phyloP scores from a whole-genome alignment of 1,140 invertebrate genomes.

The Brachionus angularis region DNA sequence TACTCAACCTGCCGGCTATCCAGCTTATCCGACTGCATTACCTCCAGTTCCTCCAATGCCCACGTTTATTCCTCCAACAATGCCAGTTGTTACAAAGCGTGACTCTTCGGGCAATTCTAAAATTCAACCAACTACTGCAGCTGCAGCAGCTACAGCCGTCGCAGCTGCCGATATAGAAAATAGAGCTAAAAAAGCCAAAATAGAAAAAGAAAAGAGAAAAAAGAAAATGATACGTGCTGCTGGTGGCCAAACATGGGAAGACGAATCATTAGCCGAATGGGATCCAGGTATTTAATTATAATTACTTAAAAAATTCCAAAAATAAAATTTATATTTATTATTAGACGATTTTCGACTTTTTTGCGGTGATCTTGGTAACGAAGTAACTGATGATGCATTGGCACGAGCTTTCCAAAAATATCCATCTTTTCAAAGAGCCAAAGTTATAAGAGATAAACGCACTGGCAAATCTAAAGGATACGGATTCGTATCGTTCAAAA shows the following conservation, averaged over 20 bases:
- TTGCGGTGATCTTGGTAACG: slow-evolving; percentile 97
- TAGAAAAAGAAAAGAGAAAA: slow-evolving; percentile 61
- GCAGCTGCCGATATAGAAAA: neutral
- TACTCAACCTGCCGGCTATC: too few relatives aligned
- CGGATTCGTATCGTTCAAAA: slow-evolving; percentile 96
- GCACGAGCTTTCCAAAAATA: slow-evolving; percentile 90
- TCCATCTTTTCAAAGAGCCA: slow-evolving; percentile 85
- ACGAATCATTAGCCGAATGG: slow-evolving; percentile 82
- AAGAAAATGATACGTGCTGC: slow-evolving; percentile 78
- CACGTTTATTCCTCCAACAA: neutral
- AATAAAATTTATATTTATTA: too few relatives aligned
- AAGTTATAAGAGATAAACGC: slow-evolving; percentile 89
- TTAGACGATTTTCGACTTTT: slow-evolving; percentile 94
- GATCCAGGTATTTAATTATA: slow-evolving; percentile 65
- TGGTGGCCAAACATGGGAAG: slow-evolving; percentile 89
- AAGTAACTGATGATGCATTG: slow-evolving; percentile 93
- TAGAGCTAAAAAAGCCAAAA: slow-evolving; percentile 8
- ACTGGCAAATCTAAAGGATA: slow-evolving; percentile 98
- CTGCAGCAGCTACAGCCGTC: neutral
- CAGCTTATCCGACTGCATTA: too few relatives aligned
- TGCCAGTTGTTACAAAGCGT: neutral
- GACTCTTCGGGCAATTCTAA: neutral
- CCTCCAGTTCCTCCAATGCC: neutral
- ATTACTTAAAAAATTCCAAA: slow-evolving; percentile 19
- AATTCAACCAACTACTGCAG: neutral